Conservation (phyloP, 2,797 vertebrate genomes). For the Microctenopoma steveboyesi region DNA sequence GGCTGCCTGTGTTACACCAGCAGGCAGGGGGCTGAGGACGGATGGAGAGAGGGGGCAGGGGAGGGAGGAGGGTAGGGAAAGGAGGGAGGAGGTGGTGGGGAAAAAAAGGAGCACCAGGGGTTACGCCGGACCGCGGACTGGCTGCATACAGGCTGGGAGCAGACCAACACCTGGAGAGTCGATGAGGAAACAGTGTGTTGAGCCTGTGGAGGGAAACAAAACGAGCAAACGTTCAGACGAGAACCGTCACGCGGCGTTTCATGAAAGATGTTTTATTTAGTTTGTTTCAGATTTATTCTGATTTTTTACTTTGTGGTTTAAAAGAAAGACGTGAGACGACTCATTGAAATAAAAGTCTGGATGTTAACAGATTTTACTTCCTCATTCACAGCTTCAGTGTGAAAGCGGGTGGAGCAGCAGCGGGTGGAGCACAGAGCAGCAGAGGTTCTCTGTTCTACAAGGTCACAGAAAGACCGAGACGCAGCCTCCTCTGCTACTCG, state of each 20-base stretch:
- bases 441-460: neutral
- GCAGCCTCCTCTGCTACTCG: neutral
- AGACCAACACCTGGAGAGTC: constrained; percentile 45
- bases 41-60: constrained; percentile 19
- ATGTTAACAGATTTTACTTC: too few species aligned
- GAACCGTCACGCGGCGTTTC: too few species aligned
- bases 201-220: constrained; percentile 8
- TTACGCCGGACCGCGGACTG: constrained; percentile 36
- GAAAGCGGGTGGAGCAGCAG: too few species aligned
- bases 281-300: too few species aligned
- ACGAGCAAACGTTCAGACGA: neutral
- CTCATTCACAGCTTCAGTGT: too few species aligned
- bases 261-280: too few species aligned
- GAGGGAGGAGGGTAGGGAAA: constrained; percentile 43
- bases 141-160: constrained; percentile 49
- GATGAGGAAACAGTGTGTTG: neutral
- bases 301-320: too few species aligned
- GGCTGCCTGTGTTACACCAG: constrained; percentile 2
- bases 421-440: too few species aligned
- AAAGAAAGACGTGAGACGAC: too few species aligned
- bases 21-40: constrained; percentile 23
- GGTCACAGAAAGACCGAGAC: constrained; percentile 13
- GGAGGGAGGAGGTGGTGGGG: constrained; percentile 40
- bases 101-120: constrained; percentile 53
- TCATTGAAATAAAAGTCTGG: too few species aligned